These are phyloP conservation scores for Carettochelys insculpta DNA, from an alignment of 2,113 vertebrate species.

Conservation along the genomic window DNA sequence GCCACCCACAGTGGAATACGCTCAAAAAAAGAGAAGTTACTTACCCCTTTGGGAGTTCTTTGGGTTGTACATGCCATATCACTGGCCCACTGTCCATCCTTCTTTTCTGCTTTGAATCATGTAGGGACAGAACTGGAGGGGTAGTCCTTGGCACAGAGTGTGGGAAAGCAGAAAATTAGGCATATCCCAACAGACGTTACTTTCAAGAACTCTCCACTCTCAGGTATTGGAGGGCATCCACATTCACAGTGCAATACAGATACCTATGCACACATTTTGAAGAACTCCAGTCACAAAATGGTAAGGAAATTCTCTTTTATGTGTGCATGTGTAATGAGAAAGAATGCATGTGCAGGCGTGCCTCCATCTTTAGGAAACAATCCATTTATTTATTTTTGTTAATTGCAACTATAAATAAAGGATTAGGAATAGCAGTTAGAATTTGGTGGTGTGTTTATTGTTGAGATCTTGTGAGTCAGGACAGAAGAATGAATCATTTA, in stretches of 20 bases:
- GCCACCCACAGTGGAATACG: too few relatives aligned
- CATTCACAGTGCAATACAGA: background rate
- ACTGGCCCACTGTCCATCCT: too few relatives aligned
- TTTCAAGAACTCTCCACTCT: background rate
- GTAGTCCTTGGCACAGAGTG: too few relatives aligned
- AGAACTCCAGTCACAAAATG: background rate
- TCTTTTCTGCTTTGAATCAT: too few relatives aligned
- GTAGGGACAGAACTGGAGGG: too few relatives aligned
- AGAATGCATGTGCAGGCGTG: background rate
- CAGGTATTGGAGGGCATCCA: background rate
- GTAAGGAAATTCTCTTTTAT: background rate
- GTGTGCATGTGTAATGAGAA: background rate
- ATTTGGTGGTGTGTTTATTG: constrained; percentile 58
- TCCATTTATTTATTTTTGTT: constrained; percentile 9
- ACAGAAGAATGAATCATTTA: constrained; percentile 60
- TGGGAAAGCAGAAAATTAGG: too few relatives aligned
- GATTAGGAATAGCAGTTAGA: constrained; percentile 30
- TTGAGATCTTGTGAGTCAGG: constrained; percentile 57
- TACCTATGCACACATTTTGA: background rate
- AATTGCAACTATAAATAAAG: constrained; percentile 53
- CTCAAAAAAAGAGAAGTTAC: too few relatives aligned
- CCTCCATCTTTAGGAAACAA: background rate
- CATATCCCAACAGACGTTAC: too few relatives aligned
- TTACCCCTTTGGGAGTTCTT: too few relatives aligned
- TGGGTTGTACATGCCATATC: too few relatives aligned